Evolutionary conservation across 2,113 vertebrate genomes (phyloP).

Genomic region (Vulpes vulpes): DNA sequence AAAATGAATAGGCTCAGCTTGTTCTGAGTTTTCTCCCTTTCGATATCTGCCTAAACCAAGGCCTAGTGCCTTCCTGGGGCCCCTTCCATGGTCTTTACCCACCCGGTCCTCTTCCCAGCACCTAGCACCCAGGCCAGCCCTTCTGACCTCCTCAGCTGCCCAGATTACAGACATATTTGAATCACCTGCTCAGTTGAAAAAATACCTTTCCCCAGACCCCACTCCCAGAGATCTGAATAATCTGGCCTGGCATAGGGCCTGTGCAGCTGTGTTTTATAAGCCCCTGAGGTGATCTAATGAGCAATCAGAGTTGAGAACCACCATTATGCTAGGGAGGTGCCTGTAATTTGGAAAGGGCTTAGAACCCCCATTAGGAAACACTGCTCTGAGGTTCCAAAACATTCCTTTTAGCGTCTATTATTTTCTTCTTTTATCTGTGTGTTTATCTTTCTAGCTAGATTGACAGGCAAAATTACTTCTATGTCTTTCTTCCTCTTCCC

Average conservation of each 20-base stretch:
- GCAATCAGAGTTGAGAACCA: neutral
- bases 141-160: neutral
- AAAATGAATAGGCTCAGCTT: neutral
- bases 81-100: neutral
- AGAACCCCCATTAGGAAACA: neutral
- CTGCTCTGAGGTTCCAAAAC: constrained; percentile 9
- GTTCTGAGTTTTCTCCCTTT: neutral
- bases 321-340: neutral
- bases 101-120: neutral
- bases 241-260: neutral
- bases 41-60: neutral
- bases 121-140: neutral
- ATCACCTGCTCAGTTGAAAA: neutral
- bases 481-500: neutral
- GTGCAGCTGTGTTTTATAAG: neutral
- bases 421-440: constrained; percentile 9
- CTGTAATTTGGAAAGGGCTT: neutral
- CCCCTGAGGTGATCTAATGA: neutral
- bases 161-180: neutral
- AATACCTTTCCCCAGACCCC: neutral
- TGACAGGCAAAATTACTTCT: neutral
- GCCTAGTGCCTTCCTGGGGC: neutral
- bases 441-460: neutral
- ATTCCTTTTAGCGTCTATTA: neutral
- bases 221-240: neutral